A percentile compares a stretch with the other conserved stretches of the same genome.
phyloP scores from a whole-genome alignment of 1,140 invertebrate genomes.

The Halictus rubicundus region DNA sequence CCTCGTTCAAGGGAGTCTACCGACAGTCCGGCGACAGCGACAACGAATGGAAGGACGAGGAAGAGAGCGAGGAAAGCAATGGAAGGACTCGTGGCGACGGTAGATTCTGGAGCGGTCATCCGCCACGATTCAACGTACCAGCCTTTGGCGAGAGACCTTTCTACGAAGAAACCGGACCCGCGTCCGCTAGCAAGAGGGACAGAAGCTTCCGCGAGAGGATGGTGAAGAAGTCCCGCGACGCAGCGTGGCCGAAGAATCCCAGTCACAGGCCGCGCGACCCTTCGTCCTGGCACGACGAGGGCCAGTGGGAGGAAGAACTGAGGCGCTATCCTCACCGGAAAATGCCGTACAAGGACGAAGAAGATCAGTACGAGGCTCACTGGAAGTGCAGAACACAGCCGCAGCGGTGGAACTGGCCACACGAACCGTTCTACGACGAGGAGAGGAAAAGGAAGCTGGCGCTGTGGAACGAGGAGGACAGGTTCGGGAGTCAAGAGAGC shows the following conservation, averaged over 20 bases:
- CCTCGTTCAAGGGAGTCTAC: slow-evolving; percentile 65
- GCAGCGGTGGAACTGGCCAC: slow-evolving; percentile 71
- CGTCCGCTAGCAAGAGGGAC: slow-evolving; percentile 62
- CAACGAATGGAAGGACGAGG: slow-evolving; percentile 78
- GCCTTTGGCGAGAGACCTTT: slow-evolving; percentile 69
- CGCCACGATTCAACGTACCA: slow-evolving; percentile 62
- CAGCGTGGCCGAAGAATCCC: slow-evolving; percentile 65
- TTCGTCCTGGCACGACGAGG: slow-evolving; percentile 75
- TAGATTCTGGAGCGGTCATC: slow-evolving; percentile 61
- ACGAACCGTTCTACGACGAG: slow-evolving; percentile 74
- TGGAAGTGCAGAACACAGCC: slow-evolving; percentile 73
- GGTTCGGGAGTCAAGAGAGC: slow-evolving; percentile 81
- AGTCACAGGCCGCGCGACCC: slow-evolving; percentile 68
- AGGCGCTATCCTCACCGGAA: slow-evolving; percentile 72
- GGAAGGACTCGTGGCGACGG: slow-evolving; percentile 67
- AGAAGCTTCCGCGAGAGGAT: slow-evolving; percentile 71
- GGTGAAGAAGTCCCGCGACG: slow-evolving; percentile 67
- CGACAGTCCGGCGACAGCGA: slow-evolving; percentile 79
- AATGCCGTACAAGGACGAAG: slow-evolving; percentile 75
- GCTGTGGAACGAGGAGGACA: slow-evolving; percentile 78
- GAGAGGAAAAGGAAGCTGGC: slow-evolving; percentile 73
- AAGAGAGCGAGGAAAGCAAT: slow-evolving; percentile 77
- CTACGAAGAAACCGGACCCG: slow-evolving; percentile 63
- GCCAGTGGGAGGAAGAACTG: slow-evolving; percentile 76
- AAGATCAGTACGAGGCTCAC: slow-evolving; percentile 74